Evolutionary conservation across 2,888 invertebrate species (phyloP).

Genomic region (Phytoseiulus persimilis): DNA sequence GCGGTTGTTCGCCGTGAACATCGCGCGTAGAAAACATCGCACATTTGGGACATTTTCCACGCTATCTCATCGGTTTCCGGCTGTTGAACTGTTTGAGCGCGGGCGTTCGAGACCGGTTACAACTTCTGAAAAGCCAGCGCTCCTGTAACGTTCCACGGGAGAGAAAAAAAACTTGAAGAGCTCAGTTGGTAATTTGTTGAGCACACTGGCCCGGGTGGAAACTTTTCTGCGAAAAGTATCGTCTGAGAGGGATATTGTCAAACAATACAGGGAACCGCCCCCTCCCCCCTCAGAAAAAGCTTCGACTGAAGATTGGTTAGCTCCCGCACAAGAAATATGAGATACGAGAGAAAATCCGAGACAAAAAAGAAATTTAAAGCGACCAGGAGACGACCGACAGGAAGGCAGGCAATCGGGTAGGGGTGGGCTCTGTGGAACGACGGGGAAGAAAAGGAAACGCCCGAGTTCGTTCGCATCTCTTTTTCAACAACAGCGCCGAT

Average conservation of each 20-base stretch:
- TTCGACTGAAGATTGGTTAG: background rate
- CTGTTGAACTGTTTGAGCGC: no score
- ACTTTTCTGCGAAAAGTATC: background rate
- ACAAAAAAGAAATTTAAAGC: background rate
- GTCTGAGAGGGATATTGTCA: background rate
- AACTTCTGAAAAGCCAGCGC: background rate
- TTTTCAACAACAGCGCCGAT: conserved; percentile 25
- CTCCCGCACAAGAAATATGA: background rate
- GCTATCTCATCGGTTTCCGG: no score
- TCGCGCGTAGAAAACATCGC: no score
- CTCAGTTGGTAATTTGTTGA: background rate
- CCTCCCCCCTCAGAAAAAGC: no score
- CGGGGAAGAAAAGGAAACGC: background rate
- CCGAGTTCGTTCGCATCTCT: background rate
- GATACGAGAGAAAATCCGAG: background rate
- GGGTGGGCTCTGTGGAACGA: background rate
- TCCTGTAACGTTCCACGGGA: background rate
- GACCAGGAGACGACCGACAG: background rate
- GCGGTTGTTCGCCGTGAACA: no score
- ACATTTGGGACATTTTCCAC: no score
- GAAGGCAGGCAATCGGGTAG: background rate
- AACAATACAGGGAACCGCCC: background rate
- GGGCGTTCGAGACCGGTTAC: no score
- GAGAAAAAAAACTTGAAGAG: background rate
- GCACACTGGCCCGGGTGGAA: background rate